Base-by-base conservation (phyloP, 2,113 vertebrate species). In the Pelecanoides urinatrix region DNA sequence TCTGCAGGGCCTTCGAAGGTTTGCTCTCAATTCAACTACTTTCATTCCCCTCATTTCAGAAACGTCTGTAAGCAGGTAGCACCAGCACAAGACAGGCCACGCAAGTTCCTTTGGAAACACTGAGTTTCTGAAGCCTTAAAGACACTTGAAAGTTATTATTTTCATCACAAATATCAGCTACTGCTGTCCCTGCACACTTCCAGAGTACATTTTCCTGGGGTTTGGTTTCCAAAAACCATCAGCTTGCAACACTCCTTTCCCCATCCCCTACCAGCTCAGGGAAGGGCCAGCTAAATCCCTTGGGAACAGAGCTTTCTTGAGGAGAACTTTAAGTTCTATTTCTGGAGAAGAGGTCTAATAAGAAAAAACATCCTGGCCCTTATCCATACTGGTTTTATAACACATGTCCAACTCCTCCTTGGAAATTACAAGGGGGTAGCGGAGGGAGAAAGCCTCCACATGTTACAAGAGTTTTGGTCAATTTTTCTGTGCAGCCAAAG, bases 11-110 rank as follows among this genome's bases (percentile, higher is more conserved):
- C 38, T 44, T 26, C 0, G 1, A 14, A 38, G 34, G 8, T 77
- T 53, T 21, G n/a, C 32, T 58, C 49, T 90, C 45, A 3, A 2
- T 47, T 34, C 6, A 17, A n/a, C 16, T 36, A 30, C 61, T 58
- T 45, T 29, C 3, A 3, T 16, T 34, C 77, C 30, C 10, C 22
- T 66, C 40, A 32, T 68, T 67, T 17, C 80, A 49, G 10, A 62
- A 30, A 13, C 17, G 9, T 26, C 21, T 10, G 9, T 19, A 10
- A 79, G 40, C 55, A 47, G n/a, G 26, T 26, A 42, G 20, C 52
- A 65, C 20, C 23, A 4, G 16, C 3, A 32, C 0, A 0, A 47
- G 8, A 21, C 2, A 13, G 3, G 30, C 27, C 15, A 10, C 0
- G 0, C 17, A 10, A 59, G 27, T 12, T n/a, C 42, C 44, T 79